A percentile compares a stretch with the other conserved stretches of the same genome.
phyloP scores from a whole-genome alignment of 2,888 invertebrate genomes.

The Molanna angustata region DNA sequence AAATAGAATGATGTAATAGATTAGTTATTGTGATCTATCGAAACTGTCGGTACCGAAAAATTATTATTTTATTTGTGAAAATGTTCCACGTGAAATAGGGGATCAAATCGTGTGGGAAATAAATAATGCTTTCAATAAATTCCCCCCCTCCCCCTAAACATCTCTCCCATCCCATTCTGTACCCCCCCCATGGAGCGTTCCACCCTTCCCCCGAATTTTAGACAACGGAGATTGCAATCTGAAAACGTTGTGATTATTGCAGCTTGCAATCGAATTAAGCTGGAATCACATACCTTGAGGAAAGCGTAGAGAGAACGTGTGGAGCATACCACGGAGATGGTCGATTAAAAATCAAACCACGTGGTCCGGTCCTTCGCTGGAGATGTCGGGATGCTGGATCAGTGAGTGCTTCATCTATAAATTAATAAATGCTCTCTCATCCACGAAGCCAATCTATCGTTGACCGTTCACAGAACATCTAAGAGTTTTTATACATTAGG shows the following conservation, averaged over 20 bases:
- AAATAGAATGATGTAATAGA: too few relatives aligned
- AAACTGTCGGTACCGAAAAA: too few relatives aligned
- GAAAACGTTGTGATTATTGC: constrained; percentile 19
- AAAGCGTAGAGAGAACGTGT: constrained; percentile 20
- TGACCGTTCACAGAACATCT: constrained; percentile 34
- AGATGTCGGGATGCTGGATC: neutral
- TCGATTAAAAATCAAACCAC: constrained; percentile 32
- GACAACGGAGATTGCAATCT: constrained; percentile 19
- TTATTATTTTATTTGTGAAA: too few relatives aligned
- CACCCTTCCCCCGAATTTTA: too few relatives aligned
- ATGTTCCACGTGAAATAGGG: too few relatives aligned
- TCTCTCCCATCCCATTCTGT: too few relatives aligned
- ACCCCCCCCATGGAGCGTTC: too few relatives aligned
- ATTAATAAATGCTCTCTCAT: constrained; percentile 33
- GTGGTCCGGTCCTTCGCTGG: neutral
- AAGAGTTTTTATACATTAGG: too few relatives aligned
- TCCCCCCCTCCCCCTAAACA: too few relatives aligned
- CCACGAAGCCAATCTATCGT: constrained; percentile 32
- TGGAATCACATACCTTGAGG: constrained; percentile 26
- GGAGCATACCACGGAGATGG: constrained; percentile 14
- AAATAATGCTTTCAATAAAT: too few relatives aligned
- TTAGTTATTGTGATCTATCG: too few relatives aligned
- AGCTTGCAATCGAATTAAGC: constrained; percentile 29
- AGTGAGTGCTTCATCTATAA: constrained; percentile 28
- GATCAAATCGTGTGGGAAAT: too few relatives aligned